Conservation (phyloP, 2,797 vertebrate genomes). For the Rachycentron canadum region DNA sequence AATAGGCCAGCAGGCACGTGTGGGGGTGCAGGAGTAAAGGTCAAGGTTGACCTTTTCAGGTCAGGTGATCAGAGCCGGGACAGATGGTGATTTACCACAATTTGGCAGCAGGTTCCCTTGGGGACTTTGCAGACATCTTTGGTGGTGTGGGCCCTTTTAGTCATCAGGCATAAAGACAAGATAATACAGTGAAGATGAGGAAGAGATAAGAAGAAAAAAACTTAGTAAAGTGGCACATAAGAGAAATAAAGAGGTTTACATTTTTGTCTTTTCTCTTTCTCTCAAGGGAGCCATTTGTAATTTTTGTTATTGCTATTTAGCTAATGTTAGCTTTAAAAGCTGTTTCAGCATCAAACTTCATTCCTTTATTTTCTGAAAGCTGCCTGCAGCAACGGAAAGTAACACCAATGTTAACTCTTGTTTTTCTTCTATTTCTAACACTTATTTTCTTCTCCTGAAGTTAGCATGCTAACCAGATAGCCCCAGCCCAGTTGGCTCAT, state of each 20-base stretch:
- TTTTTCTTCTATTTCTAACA: no score
- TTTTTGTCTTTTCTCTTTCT: neutral
- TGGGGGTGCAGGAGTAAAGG: slow-evolving; percentile 58
- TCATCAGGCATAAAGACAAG: slow-evolving; percentile 30
- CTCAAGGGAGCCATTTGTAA: no score
- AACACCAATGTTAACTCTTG: no score
- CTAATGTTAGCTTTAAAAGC: no score
- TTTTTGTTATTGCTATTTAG: no score
- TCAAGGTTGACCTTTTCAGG: slow-evolving; percentile 76
- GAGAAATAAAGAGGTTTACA: neutral
- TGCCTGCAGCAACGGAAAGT: no score
- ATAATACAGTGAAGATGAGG: neutral
- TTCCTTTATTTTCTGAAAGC: no score
- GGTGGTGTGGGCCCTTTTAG: slow-evolving; percentile 3
- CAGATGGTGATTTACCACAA: slow-evolving; percentile 81
- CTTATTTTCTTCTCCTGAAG: no score
- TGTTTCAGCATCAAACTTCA: no score
- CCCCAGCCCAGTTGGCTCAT: no score
- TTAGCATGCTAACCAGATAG: no score
- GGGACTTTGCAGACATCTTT: slow-evolving; percentile 31
- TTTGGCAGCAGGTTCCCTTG: slow-evolving; percentile 55
- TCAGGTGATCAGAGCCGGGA: slow-evolving; percentile 76
- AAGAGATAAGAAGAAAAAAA: neutral
- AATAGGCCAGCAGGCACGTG: slow-evolving; percentile 64
- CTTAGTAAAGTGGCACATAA: no score